phyloP scores from a whole-genome alignment of 2,113 vertebrate genomes.

The Sinocyclocheilus rhinocerous region DNA sequence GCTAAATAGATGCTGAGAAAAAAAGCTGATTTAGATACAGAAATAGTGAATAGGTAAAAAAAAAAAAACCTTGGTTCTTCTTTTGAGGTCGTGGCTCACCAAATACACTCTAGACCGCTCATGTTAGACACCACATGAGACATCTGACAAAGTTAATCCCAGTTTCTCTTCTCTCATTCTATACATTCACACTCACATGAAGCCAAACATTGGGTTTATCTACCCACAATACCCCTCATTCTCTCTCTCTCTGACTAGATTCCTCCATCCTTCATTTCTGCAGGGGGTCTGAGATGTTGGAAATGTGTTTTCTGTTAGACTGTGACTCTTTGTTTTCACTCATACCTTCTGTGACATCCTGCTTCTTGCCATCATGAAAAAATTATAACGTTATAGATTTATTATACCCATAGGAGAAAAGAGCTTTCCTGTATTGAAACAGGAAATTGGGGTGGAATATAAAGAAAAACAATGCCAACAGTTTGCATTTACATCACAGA shows the following conservation, averaged over 20 bases:
- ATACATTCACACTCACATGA: not conserved
- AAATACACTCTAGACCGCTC: not conserved
- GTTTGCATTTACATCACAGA: not conserved
- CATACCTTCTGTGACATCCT: not conserved
- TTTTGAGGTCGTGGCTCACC: conserved; percentile 15
- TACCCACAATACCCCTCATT: not conserved
- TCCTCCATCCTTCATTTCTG: not conserved
- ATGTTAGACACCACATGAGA: too few relatives aligned
- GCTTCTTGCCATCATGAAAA: not conserved
- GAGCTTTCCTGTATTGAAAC: not conserved
- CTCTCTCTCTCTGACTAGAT: not conserved
- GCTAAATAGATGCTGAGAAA: conserved; percentile 23
- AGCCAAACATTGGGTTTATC: not conserved
- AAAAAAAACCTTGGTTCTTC: not conserved
- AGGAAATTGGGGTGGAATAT: not conserved
- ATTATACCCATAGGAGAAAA: not conserved
- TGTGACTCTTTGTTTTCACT: not conserved
- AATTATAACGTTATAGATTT: not conserved
- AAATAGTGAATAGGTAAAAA: not conserved
- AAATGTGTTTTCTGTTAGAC: not conserved
- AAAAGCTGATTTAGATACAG: not conserved
- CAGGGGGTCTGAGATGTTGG: not conserved
- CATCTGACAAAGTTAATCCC: too few relatives aligned
- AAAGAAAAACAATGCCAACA: not conserved
- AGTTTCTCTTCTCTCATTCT: not conserved